Base-by-base conservation (phyloP, 2,113 vertebrate genomes). In the Amia ocellicauda region DNA sequence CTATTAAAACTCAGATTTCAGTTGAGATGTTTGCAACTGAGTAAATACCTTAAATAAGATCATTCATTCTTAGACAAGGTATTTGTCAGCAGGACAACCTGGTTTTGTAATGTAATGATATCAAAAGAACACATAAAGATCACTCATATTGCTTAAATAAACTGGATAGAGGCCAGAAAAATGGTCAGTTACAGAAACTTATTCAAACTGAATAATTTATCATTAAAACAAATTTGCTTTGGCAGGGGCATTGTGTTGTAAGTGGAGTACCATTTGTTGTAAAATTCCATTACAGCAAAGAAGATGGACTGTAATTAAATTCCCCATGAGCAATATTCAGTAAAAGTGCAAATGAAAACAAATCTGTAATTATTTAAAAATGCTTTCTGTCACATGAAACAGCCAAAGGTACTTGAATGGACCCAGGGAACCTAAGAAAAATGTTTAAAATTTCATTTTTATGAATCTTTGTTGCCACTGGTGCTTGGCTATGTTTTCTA, bases 281-380 rank as follows among this genome's bases (percentile, higher is more conserved):
- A 29, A 56, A 56, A 31, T 29, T 56, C 11, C 27, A 56, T 56
- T 56, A 10, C 16, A 2, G 26, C 17, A n/a, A 3, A 10, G 16
- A 26, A 20, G 50, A 22, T 22, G 50, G 11, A 31, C 53, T 28
- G 7, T 31, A 56, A 56, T 56, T 56, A 56, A 56, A 55, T 23
- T 28, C 11, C 11, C 13, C 2, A 2, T 17, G 17, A 56, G 26
- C 31, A 36, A 10, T 29, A 28, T 2, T 23, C 17, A 17, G 27
- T 56, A 56, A 26, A 28, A 26, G 29, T 29, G 2, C 17, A 28
- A 17, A 13, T 28, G 24, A 27, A 53, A 53, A 26, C 3, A 16
- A 53, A 53, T 27, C 23, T 27, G 51, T 19, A n/a, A n/a, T n/a
- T 14, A 26, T 53, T 26, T 53, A 16, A 11, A 26, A 22, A 13